These are phyloP conservation scores for Isurus oxyrinchus DNA, from an alignment of 2,113 vertebrate genomes.

Conservation along the genomic window DNA sequence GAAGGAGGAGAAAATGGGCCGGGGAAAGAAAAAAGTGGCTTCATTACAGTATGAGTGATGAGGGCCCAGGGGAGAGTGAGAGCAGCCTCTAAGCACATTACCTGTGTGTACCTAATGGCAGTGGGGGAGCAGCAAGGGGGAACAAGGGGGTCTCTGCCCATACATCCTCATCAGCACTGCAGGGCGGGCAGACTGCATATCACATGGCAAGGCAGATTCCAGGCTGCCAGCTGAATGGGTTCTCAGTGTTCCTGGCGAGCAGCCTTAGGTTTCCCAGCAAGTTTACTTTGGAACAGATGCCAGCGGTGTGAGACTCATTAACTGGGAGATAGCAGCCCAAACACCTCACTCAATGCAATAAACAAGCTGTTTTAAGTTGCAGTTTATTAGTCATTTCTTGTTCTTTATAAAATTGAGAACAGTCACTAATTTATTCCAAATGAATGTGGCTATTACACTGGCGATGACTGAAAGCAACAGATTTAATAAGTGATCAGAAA, in stretches of 20 bases:
- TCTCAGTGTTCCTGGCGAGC: background rate
- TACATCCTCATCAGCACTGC: background rate
- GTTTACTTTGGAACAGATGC: background rate
- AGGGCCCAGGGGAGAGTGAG: background rate
- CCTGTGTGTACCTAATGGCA: too few species aligned
- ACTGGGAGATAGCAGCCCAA: background rate
- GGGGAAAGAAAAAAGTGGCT: background rate
- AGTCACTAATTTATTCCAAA: background rate
- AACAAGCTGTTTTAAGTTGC: background rate
- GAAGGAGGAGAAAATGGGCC: background rate
- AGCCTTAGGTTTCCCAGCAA: background rate
- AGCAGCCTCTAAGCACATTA: background rate
- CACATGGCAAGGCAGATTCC: background rate
- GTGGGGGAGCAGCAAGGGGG: background rate
- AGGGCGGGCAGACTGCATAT: background rate
- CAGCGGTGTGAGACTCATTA: background rate
- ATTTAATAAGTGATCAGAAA: conserved; percentile 14
- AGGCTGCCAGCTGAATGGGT: background rate
- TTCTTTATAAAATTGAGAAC: background rate
- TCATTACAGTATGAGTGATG: background rate
- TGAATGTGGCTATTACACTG: background rate
- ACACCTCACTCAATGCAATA: background rate
- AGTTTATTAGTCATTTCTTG: background rate
- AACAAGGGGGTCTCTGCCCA: background rate
- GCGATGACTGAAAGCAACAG: background rate